phyloP scores from a whole-genome alignment of 2,888 invertebrate genomes.

The Noctuana brunneofusca region DNA sequence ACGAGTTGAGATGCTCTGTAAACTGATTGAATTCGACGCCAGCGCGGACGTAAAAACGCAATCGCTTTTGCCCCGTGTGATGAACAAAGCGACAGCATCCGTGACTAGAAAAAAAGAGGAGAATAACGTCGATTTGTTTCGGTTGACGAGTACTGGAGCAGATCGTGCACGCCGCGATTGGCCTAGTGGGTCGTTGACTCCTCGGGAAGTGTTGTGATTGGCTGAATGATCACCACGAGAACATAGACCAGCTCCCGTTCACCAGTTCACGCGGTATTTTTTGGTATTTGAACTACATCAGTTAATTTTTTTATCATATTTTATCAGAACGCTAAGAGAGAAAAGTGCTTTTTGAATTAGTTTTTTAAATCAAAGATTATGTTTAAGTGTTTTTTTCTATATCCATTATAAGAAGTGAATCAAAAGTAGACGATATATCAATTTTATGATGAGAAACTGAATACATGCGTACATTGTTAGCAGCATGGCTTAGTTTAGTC shows the following conservation, averaged over 20 bases:
- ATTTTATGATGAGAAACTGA: neutral
- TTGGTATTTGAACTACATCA: constrained; percentile 33
- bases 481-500: constrained; percentile 15
- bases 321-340: neutral
- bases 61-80: constrained; percentile 39
- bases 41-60: constrained; percentile 42
- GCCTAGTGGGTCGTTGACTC: constrained; percentile 67
- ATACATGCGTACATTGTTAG: neutral
- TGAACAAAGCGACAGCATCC: constrained; percentile 49
- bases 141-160: constrained; percentile 63
- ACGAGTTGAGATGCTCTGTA: constrained; percentile 37
- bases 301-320: neutral
- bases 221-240: constrained; percentile 35
- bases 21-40: constrained; percentile 43
- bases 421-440: too few relatives aligned
- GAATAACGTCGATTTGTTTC: constrained; percentile 68
- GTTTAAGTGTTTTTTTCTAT: too few relatives aligned
- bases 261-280: constrained; percentile 36
- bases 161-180: constrained; percentile 59
- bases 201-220: constrained; percentile 48
- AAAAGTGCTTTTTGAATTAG: neutral
- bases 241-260: constrained; percentile 17
- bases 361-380: neutral
- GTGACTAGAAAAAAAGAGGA: constrained; percentile 52
- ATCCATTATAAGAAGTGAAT: too few relatives aligned